Base-by-base conservation (phyloP, 1,140 invertebrate genomes). In the Argopecten irradians region DNA sequence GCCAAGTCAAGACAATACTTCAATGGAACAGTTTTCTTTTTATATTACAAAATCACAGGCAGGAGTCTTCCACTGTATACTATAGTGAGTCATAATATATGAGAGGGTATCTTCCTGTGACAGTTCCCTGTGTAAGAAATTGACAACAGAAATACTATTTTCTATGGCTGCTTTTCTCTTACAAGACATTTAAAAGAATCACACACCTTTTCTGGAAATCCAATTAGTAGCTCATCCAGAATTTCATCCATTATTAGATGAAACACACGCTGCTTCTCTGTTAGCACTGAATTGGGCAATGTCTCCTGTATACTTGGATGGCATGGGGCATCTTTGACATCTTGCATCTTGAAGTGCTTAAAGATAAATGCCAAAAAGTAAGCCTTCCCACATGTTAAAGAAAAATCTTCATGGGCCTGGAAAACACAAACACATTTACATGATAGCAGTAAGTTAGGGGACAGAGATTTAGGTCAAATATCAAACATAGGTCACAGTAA, bases 351-450 rank as follows among this genome's bases (percentile, higher is more conserved):
- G 82, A 87, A 87, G 33, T 41, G 35, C 22, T 87, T 46, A 16
- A 87, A 22, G 13, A 33, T 34, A 22, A 35, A 82, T 5, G 43
- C n/a, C 43, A 87, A 34, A 36, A 87, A 82, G 55, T 87, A 87
- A 22, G 86, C 43, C 71, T 16, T 32, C 22, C 86, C 86, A 34
- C 22, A 46, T 8, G 86, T 82, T 35, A 82, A 34, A 28, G 82
- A 34, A 34, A 87, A 87, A 34, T 87, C 46, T 34, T 87, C 86
- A 87, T 87, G 86, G 41, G 86, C 86, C 86, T 87, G 34, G 82
- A 87, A 32, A 36, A n/a, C n/a, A n/a, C n/a, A n/a, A n/a, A n/a
- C n/a, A n/a, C n/a, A n/a, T n/a, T n/a, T n/a, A n/a, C n/a, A n/a
- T n/a, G n/a, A n/a, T n/a, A n/a, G n/a, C n/a, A n/a, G n/a, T n/a